A percentile compares a stretch with the other conserved stretches of the same genome.
These are phyloP conservation scores for Anguilla anguilla DNA, from an alignment of 2,797 vertebrate genomes.

Conservation along the genomic window DNA sequence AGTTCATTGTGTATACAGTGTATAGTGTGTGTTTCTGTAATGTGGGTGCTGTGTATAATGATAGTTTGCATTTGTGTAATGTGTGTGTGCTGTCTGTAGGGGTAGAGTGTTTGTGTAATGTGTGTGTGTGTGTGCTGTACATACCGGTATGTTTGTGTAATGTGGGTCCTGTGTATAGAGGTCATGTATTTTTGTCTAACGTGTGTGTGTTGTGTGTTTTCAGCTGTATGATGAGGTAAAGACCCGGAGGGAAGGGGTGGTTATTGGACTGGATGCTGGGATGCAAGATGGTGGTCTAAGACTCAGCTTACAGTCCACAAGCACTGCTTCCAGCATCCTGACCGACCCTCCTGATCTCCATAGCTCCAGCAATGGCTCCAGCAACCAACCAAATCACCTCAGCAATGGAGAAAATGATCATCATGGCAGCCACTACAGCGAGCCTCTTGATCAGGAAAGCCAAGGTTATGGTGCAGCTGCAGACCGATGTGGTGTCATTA, in stretches of 20 bases:
- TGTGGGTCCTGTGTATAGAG: not conserved
- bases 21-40: not conserved
- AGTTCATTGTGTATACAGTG: not conserved
- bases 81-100: not conserved
- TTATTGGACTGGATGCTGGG: slow-evolving; percentile 54
- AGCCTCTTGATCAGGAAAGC: slow-evolving; percentile 35
- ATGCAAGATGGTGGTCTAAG: slow-evolving; percentile 58
- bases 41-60: not conserved
- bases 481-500: slow-evolving; percentile 48
- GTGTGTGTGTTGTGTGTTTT: slow-evolving; percentile 39
- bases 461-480: slow-evolving; percentile 42
- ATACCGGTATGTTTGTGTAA: not conserved
- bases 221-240: slow-evolving; percentile 93
- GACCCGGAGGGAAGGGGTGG: slow-evolving; percentile 75
- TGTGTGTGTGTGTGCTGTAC: not conserved
- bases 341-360: slow-evolving; percentile 62
- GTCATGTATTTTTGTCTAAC: not conserved
- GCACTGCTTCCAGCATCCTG: slow-evolving; percentile 68
- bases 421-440: slow-evolving; percentile 15
- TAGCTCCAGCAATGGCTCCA: slow-evolving; percentile 41
- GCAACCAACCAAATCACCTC: slow-evolving; percentile 30
- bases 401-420: slow-evolving; percentile 36
- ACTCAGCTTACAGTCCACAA: slow-evolving; percentile 69
- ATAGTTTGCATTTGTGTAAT: not conserved
- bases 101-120: not conserved